These are phyloP conservation scores for Drosophila gunungcola DNA, from an alignment of 1,140 invertebrate species.

Conservation along the genomic window DNA sequence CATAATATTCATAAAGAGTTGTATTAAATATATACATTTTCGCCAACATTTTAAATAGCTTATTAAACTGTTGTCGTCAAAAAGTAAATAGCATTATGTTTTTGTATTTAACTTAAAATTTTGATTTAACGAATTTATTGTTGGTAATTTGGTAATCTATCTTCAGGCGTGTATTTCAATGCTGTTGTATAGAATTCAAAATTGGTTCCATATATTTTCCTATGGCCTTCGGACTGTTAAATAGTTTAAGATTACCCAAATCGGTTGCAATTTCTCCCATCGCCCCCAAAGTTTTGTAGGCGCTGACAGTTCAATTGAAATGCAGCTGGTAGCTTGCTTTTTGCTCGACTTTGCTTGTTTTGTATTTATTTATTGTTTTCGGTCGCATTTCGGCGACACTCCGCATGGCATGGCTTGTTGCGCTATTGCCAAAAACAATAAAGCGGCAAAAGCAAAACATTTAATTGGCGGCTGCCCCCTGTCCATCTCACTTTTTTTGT, in stretches of 20 bases:
- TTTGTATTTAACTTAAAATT: too few species aligned
- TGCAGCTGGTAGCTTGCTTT: constrained; percentile 5
- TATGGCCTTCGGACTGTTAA: background rate
- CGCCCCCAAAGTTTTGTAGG: background rate
- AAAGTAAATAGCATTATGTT: too few species aligned
- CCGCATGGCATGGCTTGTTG: constrained; percentile 21
- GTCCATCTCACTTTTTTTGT: constrained; percentile 14
- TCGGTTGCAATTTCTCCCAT: background rate
- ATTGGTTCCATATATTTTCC: too few species aligned
- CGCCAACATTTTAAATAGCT: too few species aligned
- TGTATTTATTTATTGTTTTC: constrained; percentile 14
- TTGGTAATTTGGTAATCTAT: too few species aligned
- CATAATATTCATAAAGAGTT: too few species aligned
- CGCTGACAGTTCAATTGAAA: constrained; percentile 17
- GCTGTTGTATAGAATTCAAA: too few species aligned
- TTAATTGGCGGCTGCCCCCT: constrained; percentile 34
- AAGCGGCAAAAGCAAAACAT: constrained; percentile 19
- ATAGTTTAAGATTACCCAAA: background rate
- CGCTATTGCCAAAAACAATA: constrained; percentile 23
- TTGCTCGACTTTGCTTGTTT: constrained; percentile 19
- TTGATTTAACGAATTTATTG: too few species aligned
- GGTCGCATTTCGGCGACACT: constrained; percentile 21
- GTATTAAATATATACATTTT: too few species aligned
- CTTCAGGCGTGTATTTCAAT: too few species aligned
- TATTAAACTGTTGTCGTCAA: too few species aligned